Conservation (phyloP, 2,888 invertebrate species). For the Branchellion lobata region DNA sequence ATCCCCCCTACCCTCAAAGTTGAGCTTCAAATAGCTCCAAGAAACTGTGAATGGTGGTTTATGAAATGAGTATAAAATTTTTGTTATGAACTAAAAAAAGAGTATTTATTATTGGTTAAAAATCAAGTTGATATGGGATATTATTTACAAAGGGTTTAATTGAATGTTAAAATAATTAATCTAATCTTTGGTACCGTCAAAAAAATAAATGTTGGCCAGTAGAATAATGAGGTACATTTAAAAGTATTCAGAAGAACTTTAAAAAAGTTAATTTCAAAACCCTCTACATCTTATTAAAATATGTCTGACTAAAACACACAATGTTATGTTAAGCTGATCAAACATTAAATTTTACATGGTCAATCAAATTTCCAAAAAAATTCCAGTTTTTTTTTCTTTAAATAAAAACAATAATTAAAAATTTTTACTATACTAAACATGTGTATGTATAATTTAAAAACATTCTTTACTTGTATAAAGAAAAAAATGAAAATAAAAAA, state of each 20-base stretch:
- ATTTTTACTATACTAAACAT: too few relatives aligned
- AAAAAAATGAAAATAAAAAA: too few relatives aligned
- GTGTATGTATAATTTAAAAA: too few relatives aligned
- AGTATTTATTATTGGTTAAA: too few relatives aligned
- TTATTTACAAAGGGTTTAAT: background rate
- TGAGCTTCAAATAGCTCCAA: constrained; percentile 33
- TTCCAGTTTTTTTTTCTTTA: too few relatives aligned
- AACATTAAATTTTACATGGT: too few relatives aligned
- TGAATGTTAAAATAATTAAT: background rate
- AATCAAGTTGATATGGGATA: too few relatives aligned
- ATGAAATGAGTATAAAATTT: background rate
- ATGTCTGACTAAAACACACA: background rate
- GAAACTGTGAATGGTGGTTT: constrained; percentile 22
- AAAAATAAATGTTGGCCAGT: constrained; percentile 20
- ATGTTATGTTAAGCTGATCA: background rate
- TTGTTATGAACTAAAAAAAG: too few relatives aligned
- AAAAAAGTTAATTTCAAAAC: background rate
- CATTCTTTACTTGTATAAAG: too few relatives aligned
- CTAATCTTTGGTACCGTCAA: background rate
- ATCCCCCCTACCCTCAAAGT: constrained; percentile 30
- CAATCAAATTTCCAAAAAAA: too few relatives aligned
- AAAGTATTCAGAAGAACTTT: background rate
- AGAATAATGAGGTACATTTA: background rate
- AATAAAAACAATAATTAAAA: too few relatives aligned
- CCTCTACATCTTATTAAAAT: constrained; percentile 7